Conservation (phyloP, 2,888 invertebrate genomes). For the Graphium colonna region DNA sequence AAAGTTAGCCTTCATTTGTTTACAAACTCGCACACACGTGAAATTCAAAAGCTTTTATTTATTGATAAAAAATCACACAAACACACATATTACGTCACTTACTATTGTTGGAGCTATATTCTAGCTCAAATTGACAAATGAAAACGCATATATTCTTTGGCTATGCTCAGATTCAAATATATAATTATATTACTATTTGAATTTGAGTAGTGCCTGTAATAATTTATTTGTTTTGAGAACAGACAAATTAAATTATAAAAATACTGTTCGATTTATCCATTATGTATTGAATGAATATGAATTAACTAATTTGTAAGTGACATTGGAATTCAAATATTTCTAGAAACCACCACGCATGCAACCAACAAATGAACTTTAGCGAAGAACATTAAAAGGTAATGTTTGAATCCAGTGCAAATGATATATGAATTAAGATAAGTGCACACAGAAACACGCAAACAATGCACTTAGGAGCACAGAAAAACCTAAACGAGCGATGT, state of each 20-base stretch:
- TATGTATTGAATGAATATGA: not conserved
- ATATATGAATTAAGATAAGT: constrained; percentile 15
- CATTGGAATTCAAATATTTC: not conserved
- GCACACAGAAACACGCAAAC: constrained; percentile 41
- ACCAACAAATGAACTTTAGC: not conserved
- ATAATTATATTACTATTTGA: too few species aligned
- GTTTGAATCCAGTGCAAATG: constrained; percentile 5
- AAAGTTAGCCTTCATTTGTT: too few species aligned
- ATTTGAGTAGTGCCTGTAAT: too few species aligned
- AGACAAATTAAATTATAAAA: not conserved
- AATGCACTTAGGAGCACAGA: constrained; percentile 52
- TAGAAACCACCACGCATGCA: not conserved
- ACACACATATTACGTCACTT: too few species aligned
- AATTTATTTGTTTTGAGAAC: too few species aligned
- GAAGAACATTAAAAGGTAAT: not conserved
- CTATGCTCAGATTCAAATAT: too few species aligned
- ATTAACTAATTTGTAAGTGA: not conserved
- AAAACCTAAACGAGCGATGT: constrained; percentile 46
- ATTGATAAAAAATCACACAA: too few species aligned
- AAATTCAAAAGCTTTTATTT: too few species aligned
- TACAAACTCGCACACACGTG: too few species aligned
- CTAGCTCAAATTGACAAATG: too few species aligned
- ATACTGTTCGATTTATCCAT: not conserved
- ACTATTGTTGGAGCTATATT: too few species aligned
- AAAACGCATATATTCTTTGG: too few species aligned